Percentiles rank a stretch among this genome's conserved stretches.
Conservation (phyloP, 2,888 invertebrate species). For the Horisme vitalbata region DNA sequence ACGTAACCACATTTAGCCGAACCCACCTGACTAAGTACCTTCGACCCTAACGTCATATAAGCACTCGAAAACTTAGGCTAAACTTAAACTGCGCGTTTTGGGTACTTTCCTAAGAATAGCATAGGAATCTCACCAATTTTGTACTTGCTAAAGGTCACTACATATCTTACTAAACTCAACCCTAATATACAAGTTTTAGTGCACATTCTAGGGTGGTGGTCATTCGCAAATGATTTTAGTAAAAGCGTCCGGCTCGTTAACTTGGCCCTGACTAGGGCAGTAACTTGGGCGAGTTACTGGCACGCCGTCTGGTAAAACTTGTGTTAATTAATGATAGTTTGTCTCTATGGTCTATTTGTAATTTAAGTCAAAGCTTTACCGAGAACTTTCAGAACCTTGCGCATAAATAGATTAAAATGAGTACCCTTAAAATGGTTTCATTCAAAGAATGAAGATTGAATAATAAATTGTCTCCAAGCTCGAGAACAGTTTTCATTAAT, state of each 20-base stretch:
- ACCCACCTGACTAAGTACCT: too few species aligned
- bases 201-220: slow-evolving; percentile 1
- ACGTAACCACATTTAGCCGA: not conserved
- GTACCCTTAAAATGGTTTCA: too few species aligned
- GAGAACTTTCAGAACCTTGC: too few species aligned
- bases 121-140: slow-evolving; percentile 31
- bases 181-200: slow-evolving; percentile 1
- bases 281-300: slow-evolving; percentile 26
- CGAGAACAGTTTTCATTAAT: too few species aligned
- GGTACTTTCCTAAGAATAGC: slow-evolving; percentile 26
- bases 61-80: slow-evolving; percentile 16
- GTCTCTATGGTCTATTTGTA: slow-evolving; percentile 1
- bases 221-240: slow-evolving; percentile 28
- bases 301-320: slow-evolving; percentile 16
- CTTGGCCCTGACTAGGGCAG: slow-evolving; percentile 24
- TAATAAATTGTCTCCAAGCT: too few species aligned
- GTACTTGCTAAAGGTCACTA: slow-evolving; percentile 17
- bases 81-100: slow-evolving; percentile 30
- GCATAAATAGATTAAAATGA: too few species aligned
- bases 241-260: slow-evolving; percentile 32
- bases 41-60: slow-evolving; percentile 3
- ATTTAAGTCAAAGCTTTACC: too few species aligned
- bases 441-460: too few species aligned
- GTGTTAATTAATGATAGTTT: slow-evolving; percentile 24
- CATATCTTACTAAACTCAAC: not conserved